phyloP scores from a whole-genome alignment of 2,797 vertebrate species.

The Rallus crepitans region DNA sequence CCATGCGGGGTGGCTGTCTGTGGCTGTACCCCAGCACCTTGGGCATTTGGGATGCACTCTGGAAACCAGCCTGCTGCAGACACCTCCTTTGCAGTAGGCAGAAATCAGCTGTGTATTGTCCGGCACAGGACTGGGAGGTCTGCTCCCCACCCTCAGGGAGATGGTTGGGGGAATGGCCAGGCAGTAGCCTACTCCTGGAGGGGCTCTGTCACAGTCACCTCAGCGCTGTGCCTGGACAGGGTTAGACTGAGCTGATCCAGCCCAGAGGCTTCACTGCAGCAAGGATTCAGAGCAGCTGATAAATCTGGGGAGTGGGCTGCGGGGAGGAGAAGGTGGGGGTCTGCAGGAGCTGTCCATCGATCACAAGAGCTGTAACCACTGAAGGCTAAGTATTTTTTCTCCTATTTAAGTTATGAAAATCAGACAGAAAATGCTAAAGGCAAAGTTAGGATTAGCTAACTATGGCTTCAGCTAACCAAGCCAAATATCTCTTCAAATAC shows the following conservation, averaged over 20 bases:
- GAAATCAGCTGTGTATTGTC: neutral
- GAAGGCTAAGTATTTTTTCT: neutral
- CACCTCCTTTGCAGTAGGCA: neutral
- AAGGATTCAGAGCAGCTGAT: neutral
- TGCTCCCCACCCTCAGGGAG: neutral
- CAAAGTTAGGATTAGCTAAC: neutral
- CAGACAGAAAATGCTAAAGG: neutral
- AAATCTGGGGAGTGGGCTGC: neutral
- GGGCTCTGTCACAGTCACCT: neutral
- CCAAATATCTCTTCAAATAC: neutral
- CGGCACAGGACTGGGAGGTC: neutral
- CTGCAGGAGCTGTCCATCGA: fast-evolving
- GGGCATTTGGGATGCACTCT: neutral
- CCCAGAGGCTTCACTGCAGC: neutral
- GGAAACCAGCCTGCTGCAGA: neutral
- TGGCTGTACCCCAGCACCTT: fast-evolving
- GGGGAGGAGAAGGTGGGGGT: neutral
- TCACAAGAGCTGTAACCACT: neutral
- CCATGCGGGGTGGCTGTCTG: fast-evolving
- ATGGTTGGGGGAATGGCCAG: fast-evolving
- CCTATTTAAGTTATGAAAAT: neutral
- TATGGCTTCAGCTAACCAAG: neutral
- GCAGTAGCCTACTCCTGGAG: neutral
- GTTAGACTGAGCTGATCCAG: neutral
- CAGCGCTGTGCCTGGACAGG: neutral